Conservation (phyloP, 2,888 invertebrate genomes). For the Heliconius aoede region DNA sequence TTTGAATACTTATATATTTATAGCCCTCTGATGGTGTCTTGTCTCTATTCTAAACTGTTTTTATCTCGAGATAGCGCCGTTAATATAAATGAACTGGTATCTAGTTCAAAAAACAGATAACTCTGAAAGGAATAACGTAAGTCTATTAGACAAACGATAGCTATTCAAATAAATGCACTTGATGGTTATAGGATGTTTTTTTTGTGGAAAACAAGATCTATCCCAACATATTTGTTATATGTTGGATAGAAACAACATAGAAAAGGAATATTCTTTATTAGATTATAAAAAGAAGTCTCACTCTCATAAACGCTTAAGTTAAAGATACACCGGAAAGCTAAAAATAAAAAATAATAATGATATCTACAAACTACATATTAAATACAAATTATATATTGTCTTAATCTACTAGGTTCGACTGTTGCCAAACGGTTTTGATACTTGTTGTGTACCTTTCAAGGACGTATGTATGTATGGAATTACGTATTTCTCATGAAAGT, state of each 20-base stretch:
- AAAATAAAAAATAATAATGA: too few relatives aligned
- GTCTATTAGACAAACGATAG: slow-evolving; percentile 8
- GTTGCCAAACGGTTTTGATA: neutral
- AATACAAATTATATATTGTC: too few relatives aligned
- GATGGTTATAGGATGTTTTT: neutral
- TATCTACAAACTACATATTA: too few relatives aligned
- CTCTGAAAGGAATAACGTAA: neutral
- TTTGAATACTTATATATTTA: too few relatives aligned
- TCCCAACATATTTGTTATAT: neutral
- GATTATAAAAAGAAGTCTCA: too few relatives aligned
- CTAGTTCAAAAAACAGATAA: neutral
- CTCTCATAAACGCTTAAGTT: too few relatives aligned
- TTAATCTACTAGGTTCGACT: too few relatives aligned
- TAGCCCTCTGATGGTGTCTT: neutral
- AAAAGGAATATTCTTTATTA: too few relatives aligned
- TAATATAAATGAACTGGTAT: neutral
- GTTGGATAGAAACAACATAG: too few relatives aligned
- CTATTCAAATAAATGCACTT: neutral
- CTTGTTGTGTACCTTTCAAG: slow-evolving; percentile 6
- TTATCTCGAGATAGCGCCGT: neutral
- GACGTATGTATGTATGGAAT: neutral
- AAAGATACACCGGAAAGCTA: too few relatives aligned
- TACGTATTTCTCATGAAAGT: neutral
- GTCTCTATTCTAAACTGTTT: neutral
- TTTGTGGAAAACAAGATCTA: neutral